Base-by-base conservation (phyloP, 2,113 vertebrate species). In the Entelurus aequoreus region DNA sequence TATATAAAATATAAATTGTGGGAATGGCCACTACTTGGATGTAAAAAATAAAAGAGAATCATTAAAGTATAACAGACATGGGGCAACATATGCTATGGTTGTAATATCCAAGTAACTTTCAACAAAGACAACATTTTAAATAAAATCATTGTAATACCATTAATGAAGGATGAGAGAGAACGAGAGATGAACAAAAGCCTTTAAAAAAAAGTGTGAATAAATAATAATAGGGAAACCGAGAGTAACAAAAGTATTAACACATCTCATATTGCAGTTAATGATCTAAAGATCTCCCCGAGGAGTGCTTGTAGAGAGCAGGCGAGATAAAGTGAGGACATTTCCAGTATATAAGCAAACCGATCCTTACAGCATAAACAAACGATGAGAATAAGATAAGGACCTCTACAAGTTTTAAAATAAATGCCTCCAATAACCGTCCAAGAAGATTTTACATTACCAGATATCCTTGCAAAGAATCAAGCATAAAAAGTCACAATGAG, bases 231-330 rank as follows among this genome's bases (percentile, higher is more conserved):
- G 60, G 37, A 74, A 61, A 72, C 60, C 10, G 63, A 66, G 63
- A 72, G 65, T 54, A 58, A 80, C 63, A 79, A 73, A 77, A 56
- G 57, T 57, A 72, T 76, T 72, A 77, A 67, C 60, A 72, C 63
- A 78, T 72, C 74, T 69, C 62, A 75, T 72, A 77, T 61, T 54
- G 48, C 14, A 63, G 66, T 53, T 74, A 76, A 83, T 78, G 57
- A 51, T 19, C 55, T 80, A 77, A 85, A 81, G 81, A 84, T 81
- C 66, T 72, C 58, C 44, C 63, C 40, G 47, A 78, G 53, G 66
- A 75, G 65, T 77, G 60, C 71, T 65, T 60, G n/a, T n/a, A n/a
- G n/a, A n/a, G n/a, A n/a, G n/a, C n/a, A n/a, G 35, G 48, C 65
- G 49, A 14, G 48, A 53, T 53, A 68, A 60, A 58, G 54, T 63